Conservation (phyloP, 1,140 invertebrate genomes). For the Druon quercuslanigerum region DNA sequence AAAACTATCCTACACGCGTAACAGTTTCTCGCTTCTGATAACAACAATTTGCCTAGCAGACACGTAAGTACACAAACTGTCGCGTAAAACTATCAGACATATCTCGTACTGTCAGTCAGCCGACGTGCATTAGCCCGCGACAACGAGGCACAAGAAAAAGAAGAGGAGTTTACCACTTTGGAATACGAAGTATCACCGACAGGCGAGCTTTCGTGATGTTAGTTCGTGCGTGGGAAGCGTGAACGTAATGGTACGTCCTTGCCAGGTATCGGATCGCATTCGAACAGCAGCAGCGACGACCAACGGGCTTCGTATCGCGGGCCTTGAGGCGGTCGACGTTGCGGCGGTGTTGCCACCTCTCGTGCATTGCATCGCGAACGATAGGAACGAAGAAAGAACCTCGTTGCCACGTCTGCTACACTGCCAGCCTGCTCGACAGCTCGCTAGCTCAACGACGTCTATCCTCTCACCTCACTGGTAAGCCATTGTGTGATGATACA, state of each 20-base stretch:
- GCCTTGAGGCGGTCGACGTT: constrained; percentile 45
- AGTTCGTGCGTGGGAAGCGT: constrained; percentile 23
- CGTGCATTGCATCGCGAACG: constrained; percentile 42
- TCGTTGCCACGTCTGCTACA: constrained; percentile 54
- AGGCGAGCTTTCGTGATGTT: constrained; percentile 13
- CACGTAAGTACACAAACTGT: constrained; percentile 33
- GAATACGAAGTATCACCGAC: constrained; percentile 26
- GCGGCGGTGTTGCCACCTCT: constrained; percentile 49
- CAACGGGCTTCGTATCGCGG: constrained; percentile 43
- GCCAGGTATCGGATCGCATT: constrained; percentile 35
- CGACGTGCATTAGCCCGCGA: not conserved
- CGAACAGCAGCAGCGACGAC: constrained; percentile 33
- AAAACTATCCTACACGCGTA: constrained; percentile 47
- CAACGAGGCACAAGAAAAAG: not conserved
- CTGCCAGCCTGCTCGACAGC: constrained; percentile 42
- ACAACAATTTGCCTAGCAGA: constrained; percentile 30
- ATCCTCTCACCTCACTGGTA: constrained; percentile 43
- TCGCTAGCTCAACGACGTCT: constrained; percentile 34
- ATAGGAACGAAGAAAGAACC: constrained; percentile 40
- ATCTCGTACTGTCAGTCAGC: not conserved
- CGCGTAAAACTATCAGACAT: not conserved
- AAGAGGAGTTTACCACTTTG: not conserved
- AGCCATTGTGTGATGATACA: constrained; percentile 38
- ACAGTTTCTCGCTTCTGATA: constrained; percentile 34
- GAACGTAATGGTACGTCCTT: constrained; percentile 38